Percentiles rank a stretch among this genome's conserved stretches.
These are phyloP conservation scores for Zoroaster sp. DNA, from an alignment of 53 echinoderm and acorn worm genomes.

Conservation along the genomic window DNA sequence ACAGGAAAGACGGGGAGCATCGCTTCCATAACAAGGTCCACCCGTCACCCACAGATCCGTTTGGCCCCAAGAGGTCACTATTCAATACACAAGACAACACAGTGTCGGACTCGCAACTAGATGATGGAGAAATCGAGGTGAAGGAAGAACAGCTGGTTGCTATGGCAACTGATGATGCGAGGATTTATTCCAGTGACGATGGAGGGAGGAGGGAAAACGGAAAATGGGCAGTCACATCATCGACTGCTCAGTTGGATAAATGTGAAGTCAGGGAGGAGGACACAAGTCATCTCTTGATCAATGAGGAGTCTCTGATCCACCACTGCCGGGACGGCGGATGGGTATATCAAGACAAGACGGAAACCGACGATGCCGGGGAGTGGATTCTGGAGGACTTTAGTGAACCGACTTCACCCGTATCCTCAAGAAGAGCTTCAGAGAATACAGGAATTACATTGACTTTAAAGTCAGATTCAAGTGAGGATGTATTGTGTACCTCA, in stretches of 20 bases:
- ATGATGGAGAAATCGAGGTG: neutral
- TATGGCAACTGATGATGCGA: conserved; percentile 9
- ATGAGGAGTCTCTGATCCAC: neutral
- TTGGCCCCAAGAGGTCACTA: neutral
- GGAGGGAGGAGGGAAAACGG: neutral
- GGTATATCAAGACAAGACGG: neutral
- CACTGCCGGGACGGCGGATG: neutral
- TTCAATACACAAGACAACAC: neutral
- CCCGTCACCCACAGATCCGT: conserved; percentile 18
- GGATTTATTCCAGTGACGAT: neutral
- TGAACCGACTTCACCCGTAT: neutral
- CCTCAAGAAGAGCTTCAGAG: neutral
- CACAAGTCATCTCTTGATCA: conserved; percentile 10
- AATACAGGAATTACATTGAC: neutral
- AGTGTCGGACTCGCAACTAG: neutral
- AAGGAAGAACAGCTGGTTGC: neutral
- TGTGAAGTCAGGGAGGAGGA: neutral
- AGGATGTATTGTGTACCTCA: neutral
- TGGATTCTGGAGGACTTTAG: conserved; percentile 33
- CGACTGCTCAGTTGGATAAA: neutral
- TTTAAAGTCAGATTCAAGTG: neutral
- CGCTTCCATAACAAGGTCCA: conserved; percentile 67
- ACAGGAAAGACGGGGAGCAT: neutral
- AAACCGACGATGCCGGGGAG: neutral
- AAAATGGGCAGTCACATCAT: neutral